phyloP scores from a whole-genome alignment of 2,888 invertebrate species.

The Dusona sp. region DNA sequence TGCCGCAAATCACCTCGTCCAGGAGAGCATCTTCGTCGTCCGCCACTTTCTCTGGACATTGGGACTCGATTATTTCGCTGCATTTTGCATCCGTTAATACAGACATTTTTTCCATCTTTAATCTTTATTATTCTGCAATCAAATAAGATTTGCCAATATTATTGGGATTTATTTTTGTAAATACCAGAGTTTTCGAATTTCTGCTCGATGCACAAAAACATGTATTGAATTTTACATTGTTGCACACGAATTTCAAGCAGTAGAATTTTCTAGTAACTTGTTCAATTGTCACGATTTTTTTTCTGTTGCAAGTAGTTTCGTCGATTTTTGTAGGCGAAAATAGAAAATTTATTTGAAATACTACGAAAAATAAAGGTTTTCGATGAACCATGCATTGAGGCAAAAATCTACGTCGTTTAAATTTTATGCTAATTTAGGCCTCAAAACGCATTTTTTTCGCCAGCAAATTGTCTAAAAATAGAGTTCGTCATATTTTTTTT shows the following conservation, averaged over 20 bases:
- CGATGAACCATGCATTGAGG: not conserved
- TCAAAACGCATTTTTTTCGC: not conserved
- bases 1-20: slow-evolving; percentile 74
- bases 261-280: not conserved
- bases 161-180: not conserved
- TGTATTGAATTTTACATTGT: not conserved
- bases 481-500: not conserved
- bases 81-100: not conserved
- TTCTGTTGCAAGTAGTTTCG: not conserved
- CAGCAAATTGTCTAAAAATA: not conserved
- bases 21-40: slow-evolving; percentile 75
- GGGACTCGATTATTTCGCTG: not conserved
- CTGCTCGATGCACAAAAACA: not conserved
- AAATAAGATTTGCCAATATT: not conserved
- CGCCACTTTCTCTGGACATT: not conserved
- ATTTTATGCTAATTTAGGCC: not conserved
- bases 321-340: not conserved
- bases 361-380: not conserved
- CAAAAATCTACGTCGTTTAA: not conserved
- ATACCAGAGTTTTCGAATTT: not conserved
- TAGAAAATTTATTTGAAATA: not conserved
- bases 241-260: not conserved
- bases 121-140: not conserved
- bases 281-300: not conserved
- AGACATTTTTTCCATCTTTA: slow-evolving; percentile 19